Evolutionary conservation across 2,113 vertebrate species (phyloP), one percentile per base, ranked within the genome.

Genomic region (Neotragus pygmaeus): DNA sequence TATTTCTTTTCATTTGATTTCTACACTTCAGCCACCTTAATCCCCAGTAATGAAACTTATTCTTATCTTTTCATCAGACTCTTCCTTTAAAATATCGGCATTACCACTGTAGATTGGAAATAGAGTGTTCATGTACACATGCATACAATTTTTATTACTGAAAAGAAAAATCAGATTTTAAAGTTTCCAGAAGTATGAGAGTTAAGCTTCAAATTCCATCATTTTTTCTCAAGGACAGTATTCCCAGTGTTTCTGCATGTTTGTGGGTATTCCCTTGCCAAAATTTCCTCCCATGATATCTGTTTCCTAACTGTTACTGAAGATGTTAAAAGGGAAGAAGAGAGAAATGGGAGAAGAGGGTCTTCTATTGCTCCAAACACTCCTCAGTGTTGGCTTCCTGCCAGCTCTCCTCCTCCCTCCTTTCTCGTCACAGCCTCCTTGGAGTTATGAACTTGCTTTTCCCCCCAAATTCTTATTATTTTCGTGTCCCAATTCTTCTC

Each of bases 321-420:
- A 55, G 21, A 70, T 3, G 7, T 27, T 57, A 51, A 39, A 25
- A 7, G 58, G 30, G n/a, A 43, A 83, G 6, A 15, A 70, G 51
- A 19, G 14, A 55, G n/a, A n/a, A 70, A 28, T 5, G 9, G 33
- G 3, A 25, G 5, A 23, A 16, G 4, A 14, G 23, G 30, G 13
- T n/a, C 6, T 49, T 33, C 30, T 14, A 17, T 17, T 45, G 25
- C 21, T 73, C 15, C 62, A 57, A 57, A 64, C 1, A 3, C 7
- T 39, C 39, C 9, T 1, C 23, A 11, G 0, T 1, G 1, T 58
- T 53, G 17, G 3, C 43, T 77, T 85, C 2, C 21, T 6, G 8
- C 57, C 1, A 13, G 6, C 27, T 30, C 7, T 43, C 9, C 2
- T 16, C 5, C 5, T 33, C 9, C 7, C 6, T 82, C 55, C 6